These are phyloP conservation scores for Halocynthia roretzi DNA, from an alignment of 23 tunicate species.

Conservation along the genomic window DNA sequence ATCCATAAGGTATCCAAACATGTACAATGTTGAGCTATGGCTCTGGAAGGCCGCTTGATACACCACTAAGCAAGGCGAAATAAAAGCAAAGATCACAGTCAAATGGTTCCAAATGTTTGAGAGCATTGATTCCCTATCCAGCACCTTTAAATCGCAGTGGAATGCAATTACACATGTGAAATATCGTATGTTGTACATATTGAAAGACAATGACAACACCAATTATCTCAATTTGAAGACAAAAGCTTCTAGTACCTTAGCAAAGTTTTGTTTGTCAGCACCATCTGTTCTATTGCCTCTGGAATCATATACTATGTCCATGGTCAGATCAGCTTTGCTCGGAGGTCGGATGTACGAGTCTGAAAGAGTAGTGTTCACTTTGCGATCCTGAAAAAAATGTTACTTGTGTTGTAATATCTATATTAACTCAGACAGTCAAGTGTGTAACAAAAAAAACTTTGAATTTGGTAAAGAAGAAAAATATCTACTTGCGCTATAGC, in stretches of 20 bases:
- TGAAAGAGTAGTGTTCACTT: slow-evolving; percentile 29
- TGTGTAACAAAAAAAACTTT: not conserved
- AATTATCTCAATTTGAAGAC: not conserved
- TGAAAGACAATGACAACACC: too few relatives aligned
- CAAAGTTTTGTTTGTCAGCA: slow-evolving; percentile 25
- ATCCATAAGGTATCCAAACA: slow-evolving; percentile 64
- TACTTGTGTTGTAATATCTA: not conserved
- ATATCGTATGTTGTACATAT: too few relatives aligned
- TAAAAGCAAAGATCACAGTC: slow-evolving; percentile 43
- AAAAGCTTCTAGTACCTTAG: slow-evolving; percentile 14
- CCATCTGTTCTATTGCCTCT: slow-evolving; percentile 31
- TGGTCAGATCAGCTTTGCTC: slow-evolving; percentile 22
- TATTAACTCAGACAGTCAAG: not conserved
- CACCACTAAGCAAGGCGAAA: slow-evolving; percentile 40
- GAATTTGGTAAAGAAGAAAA: not conserved
- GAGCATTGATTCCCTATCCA: slow-evolving; percentile 53
- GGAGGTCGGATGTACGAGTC: slow-evolving; percentile 20
- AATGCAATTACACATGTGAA: too few relatives aligned
- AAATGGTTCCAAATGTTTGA: slow-evolving; percentile 30
- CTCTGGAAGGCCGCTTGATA: slow-evolving; percentile 73
- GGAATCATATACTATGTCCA: slow-evolving; percentile 9
- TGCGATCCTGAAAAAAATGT: slow-evolving; percentile 41
- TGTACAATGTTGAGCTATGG: slow-evolving; percentile 41
- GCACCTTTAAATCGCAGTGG: slow-evolving; percentile 1
- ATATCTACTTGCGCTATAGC: slow-evolving; percentile 51